Conservation (phyloP, 2,113 vertebrate species). For the Holacanthus passer region DNA sequence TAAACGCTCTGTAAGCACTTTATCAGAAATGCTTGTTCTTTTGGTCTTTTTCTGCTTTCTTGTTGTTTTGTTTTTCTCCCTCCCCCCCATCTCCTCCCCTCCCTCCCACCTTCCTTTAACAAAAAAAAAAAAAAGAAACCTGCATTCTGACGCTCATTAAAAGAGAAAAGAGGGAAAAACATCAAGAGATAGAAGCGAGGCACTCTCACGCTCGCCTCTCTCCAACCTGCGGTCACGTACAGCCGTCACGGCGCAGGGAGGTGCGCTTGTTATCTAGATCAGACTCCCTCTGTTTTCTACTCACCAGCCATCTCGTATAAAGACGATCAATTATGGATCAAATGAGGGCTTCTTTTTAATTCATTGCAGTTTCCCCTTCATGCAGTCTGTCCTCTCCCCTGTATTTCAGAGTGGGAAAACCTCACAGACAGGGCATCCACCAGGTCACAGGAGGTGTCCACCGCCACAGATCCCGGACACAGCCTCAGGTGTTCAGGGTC, state of each 20-base stretch:
- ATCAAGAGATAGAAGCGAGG: conserved; percentile 80
- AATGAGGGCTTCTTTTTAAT: conserved; percentile 74
- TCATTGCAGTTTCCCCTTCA: conserved; percentile 47
- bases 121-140: conserved; percentile 72
- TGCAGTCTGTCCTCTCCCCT: conserved; percentile 17
- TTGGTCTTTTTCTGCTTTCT: conserved; percentile 84
- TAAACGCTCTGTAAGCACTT: conserved; percentile 87
- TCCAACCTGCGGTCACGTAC: conserved; percentile 85
- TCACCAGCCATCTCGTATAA: conserved; percentile 72
- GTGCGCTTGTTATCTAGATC: conserved; percentile 82
- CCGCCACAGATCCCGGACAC: background rate
- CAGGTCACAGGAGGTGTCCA: conserved; percentile 11
- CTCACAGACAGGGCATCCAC: background rate
- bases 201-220: conserved; percentile 73
- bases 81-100: background rate
- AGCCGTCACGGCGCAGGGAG: conserved; percentile 72
- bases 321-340: conserved; percentile 88
- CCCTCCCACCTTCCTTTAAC: conserved; percentile 43
- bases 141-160: conserved; percentile 87
- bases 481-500: background rate
- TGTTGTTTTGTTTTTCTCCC: conserved; percentile 84
- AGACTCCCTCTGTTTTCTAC: conserved; percentile 60
- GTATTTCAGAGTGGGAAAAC: background rate
- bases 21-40: conserved; percentile 85
- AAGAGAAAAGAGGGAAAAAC: conserved; percentile 81